These are phyloP conservation scores for Corythaeola cristata DNA, from an alignment of 2,113 vertebrate species.

Conservation along the genomic window DNA sequence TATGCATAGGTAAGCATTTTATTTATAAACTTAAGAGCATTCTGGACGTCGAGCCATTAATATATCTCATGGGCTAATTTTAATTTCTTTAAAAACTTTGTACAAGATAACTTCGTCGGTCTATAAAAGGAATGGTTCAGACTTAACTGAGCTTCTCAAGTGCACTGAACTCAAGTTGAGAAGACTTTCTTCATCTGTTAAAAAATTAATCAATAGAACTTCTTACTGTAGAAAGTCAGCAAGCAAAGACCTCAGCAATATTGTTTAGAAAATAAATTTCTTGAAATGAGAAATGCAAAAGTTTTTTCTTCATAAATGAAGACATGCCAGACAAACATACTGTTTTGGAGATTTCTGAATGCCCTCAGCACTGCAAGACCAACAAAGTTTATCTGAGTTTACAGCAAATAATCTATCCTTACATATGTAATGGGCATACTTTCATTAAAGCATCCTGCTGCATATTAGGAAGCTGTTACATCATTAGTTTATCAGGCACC, in stretches of 20 bases:
- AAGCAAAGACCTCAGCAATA: background rate
- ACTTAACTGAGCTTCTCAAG: background rate
- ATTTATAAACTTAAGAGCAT: background rate
- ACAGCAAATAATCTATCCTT: background rate
- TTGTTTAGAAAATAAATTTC: background rate
- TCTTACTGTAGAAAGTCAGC: background rate
- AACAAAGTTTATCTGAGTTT: background rate
- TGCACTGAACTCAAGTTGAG: background rate
- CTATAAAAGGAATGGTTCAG: background rate
- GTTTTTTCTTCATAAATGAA: background rate
- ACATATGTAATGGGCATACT: background rate
- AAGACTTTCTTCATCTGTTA: background rate
- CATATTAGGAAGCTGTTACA: background rate
- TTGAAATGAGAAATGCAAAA: background rate
- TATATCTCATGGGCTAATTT: background rate
- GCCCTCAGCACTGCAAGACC: background rate
- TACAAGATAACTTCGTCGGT: background rate
- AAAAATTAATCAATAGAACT: background rate
- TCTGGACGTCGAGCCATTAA: background rate
- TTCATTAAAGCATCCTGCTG: background rate
- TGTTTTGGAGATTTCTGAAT: background rate
- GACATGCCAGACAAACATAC: background rate
- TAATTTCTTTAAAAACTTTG: background rate
- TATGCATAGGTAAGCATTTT: background rate
- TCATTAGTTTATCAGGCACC: background rate